Base-by-base conservation (phyloP, 2,113 vertebrate genomes). In the Brevimyrus niger region DNA sequence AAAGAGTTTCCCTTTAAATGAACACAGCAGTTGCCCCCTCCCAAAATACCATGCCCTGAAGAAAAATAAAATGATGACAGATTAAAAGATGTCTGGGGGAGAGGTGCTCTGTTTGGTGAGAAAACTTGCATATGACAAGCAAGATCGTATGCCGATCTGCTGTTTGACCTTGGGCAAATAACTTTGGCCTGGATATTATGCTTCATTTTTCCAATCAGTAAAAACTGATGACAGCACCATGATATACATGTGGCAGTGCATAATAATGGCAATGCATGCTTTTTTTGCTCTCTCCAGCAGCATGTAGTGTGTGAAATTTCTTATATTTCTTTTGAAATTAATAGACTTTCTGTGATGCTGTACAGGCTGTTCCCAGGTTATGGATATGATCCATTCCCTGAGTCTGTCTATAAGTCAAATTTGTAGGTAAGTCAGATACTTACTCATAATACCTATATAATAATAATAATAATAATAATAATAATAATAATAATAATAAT, bases 121-220 rank as follows among this genome's bases (percentile, higher is more conserved):
- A 46, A 51, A 90, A 85, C 55, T 19, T 88, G 47, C 50, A 61
- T 84, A 80, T 90, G 89, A 87, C 86, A 88, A 58, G 35, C 42
- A 47, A 19, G 73, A 83, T 88, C 55, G 85, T 31, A 80, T 46
- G 73, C 50, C 58, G 42, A n/a, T 87, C 55, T 19, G 46, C 27
- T 58, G 46, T 90, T 51, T 92, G 91, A 91, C 88, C 90, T 89
- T 35, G 80, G 84, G 90, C 48, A 90, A 86, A 90, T 90, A 42
- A 90, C 87, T 80, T 50, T 92, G 88, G 93, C 92, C 91, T 91
- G 91, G 90, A 92, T 93, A 61, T 91, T 91, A 91, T 88, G 13
- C 55, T 88, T 47, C 87, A 42, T 89, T 91, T 91, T 35, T 55
- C 80, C 50, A 55, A 23, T 13, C 89, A 51, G 84, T 23, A 73